Evolutionary conservation across 2,113 vertebrate genomes (phyloP).

Genomic region (Corythoichthys haematopterus): DNA sequence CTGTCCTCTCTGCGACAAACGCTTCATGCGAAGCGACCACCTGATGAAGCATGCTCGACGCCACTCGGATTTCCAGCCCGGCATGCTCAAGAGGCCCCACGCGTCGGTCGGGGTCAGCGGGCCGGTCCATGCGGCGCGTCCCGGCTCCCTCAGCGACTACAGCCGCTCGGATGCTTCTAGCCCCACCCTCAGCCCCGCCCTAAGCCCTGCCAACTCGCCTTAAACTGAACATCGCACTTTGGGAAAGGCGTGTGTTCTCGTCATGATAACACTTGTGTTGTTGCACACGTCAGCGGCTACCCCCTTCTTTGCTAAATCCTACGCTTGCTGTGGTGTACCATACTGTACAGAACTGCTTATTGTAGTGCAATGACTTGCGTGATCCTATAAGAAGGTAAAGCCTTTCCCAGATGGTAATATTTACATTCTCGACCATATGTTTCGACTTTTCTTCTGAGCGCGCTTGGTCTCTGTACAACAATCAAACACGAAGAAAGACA

Average conservation of each 20-base stretch:
- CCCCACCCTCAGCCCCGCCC: constrained; percentile 76
- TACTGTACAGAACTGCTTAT: constrained; percentile 78
- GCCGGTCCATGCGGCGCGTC: constrained; percentile 61
- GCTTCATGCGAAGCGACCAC: constrained; percentile 98
- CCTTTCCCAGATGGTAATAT: constrained; percentile 72
- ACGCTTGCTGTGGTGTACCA: constrained; percentile 76
- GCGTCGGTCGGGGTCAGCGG: constrained; percentile 42
- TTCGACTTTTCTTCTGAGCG: constrained; percentile 70
- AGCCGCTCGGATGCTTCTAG: constrained; percentile 95
- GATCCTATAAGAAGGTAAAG: constrained; percentile 69
- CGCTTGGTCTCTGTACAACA: constrained; percentile 24
- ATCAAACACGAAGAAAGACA: constrained; percentile 26
- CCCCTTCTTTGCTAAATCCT: constrained; percentile 53
- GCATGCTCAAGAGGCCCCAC: constrained; percentile 86
- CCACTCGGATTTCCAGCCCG: constrained; percentile 89
- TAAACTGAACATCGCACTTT: constrained; percentile 79
- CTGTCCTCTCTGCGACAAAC: constrained; percentile 93
- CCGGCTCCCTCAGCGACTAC: constrained; percentile 93
- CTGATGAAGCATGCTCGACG: constrained; percentile 94
- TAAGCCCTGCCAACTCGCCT: constrained; percentile 93
- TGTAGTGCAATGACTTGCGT: constrained; percentile 75
- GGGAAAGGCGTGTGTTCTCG: constrained; percentile 49
- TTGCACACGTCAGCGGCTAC: constrained; percentile 65
- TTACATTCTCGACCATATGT: constrained; percentile 72
- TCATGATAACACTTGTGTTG: constrained; percentile 65